Conservation (phyloP, 1,140 invertebrate species). For the Wasmannia auropunctata region DNA sequence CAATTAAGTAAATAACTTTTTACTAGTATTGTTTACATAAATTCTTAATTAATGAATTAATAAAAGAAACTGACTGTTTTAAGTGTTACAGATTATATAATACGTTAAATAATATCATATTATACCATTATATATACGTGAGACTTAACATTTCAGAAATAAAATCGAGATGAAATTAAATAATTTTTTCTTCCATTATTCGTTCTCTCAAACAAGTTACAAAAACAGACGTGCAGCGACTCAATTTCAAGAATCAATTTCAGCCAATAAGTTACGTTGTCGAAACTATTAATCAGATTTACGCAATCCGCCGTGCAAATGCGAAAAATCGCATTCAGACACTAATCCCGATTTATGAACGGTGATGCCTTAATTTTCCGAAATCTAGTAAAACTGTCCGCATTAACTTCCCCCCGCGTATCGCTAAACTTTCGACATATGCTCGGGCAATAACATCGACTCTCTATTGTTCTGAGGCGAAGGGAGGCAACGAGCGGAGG, state of each 20-base stretch:
- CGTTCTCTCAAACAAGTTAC: neutral
- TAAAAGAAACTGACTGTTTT: neutral
- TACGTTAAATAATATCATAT: neutral
- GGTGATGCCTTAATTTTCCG: conserved; percentile 41
- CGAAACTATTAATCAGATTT: conserved; percentile 38
- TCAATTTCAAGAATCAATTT: conserved; percentile 10
- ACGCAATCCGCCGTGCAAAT: neutral
- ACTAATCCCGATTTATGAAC: conserved; percentile 54
- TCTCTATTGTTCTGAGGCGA: neutral
- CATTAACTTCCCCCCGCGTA: conserved; percentile 1
- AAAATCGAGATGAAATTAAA: neutral
- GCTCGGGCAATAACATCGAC: conserved; percentile 60
- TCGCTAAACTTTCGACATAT: conserved; percentile 68
- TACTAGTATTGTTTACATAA: neutral
- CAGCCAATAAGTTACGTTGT: neutral
- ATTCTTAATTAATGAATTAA: neutral
- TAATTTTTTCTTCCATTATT: neutral
- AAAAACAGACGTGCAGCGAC: neutral
- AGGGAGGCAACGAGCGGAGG: neutral
- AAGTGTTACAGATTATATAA: neutral
- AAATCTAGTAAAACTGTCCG: conserved; percentile 57
- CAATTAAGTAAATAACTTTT: neutral
- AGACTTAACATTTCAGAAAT: neutral
- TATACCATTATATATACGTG: neutral
- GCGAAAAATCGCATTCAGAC: conserved; percentile 12